Evolutionary conservation across 2,797 vertebrate species (phyloP), one percentile per base, ranked within the genome.

Genomic region (Sylvilagus floridanus): DNA sequence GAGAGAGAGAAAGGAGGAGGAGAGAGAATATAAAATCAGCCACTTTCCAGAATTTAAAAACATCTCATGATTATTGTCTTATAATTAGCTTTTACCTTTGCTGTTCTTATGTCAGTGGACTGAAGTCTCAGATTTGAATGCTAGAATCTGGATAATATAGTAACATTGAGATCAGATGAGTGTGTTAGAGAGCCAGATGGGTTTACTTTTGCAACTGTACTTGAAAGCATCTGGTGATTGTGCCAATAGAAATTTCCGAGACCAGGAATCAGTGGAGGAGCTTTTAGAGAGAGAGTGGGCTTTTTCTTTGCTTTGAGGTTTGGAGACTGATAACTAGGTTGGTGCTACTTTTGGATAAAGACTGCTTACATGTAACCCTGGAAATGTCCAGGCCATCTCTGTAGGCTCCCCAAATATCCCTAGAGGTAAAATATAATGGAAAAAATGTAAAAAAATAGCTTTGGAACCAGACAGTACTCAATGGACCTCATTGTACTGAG

Each of bases 291-390:
- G 9, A 37, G 52, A 30, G 37, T 30, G 7, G 21, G 5, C 26
- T 79, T 88, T 91, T 96, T 84, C 68, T 76, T 73, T 91, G 47
- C 66, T 94, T 50, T 93, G 47, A 77, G 81, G 91, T 87, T 96
- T 84, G 24, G 7, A 4, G 26, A 57, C 14, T 73, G 60, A 78
- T 95, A 32, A 32, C 28, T 84, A 21, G 35, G 30, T 71, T 28
- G 76, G 21, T 84, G 68, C 66, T 87, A 76, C 37, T 88, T 92
- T 91, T 63, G 28, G 63, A 91, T 84, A 94, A 82, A 73, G 32
- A 90, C 22, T 57, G 63, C 11, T 81, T 78, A 47, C n/a, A 83
- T 84, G 88, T 60, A 93, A 76, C 14, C 28, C 78, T 62, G 21
- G 83, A 93, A 72, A 75, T 93, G 10, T 65, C 65, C 24, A 87